phyloP scores from a whole-genome alignment of 2,797 vertebrate species.

The Hafferia zeledoni region DNA sequence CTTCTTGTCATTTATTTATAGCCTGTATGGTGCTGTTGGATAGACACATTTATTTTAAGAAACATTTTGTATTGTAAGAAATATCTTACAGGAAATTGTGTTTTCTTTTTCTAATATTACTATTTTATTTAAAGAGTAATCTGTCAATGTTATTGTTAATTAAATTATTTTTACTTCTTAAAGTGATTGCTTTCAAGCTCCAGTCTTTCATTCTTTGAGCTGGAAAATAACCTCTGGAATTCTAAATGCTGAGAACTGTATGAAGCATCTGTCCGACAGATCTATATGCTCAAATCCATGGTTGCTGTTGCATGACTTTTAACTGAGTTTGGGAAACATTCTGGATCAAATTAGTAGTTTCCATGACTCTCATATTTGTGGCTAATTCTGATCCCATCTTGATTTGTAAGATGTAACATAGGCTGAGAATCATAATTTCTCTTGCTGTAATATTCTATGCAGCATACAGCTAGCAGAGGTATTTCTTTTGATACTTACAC shows the following conservation, averaged over 20 bases:
- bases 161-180: constrained; percentile 66
- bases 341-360: background rate
- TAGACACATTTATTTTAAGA: background rate
- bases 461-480: background rate
- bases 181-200: background rate
- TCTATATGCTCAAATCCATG: background rate
- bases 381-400: background rate
- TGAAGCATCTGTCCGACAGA: background rate
- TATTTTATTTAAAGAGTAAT: constrained; percentile 16
- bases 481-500: background rate
- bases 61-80: constrained; percentile 13
- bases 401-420: background rate
- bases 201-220: background rate
- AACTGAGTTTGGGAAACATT: background rate
- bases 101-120: background rate
- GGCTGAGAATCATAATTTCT: background rate
- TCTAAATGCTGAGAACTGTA: background rate
- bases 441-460: background rate
- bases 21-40: background rate
- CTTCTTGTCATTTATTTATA: background rate
- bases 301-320: background rate
- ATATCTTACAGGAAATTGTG: background rate
- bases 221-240: background rate
- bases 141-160: background rate
- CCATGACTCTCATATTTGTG: background rate